Evolutionary conservation across 2,797 vertebrate genomes (phyloP), one percentile per base, ranked within the genome.

Genomic region (Notoglanidium macrostoma): DNA sequence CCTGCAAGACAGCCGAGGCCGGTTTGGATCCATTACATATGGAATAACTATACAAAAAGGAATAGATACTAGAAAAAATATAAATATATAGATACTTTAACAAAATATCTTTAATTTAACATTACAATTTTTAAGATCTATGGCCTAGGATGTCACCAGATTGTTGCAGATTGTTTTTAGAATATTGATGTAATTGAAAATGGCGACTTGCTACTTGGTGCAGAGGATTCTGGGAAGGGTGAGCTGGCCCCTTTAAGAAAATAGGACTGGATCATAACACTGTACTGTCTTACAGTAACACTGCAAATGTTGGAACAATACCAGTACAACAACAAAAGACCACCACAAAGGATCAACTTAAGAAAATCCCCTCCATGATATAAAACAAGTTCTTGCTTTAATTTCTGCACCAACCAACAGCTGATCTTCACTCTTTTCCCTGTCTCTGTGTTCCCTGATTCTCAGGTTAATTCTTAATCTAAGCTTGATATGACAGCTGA

Each of bases 401-500:
- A 2, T 26, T 73, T 9, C 26, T n/a, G 32, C 57, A 61, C 21
- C 78, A 44, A 17, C 32, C 61, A n/a, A 61, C 35, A 51, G 49
- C 40, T 11, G 17, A 51, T 70, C 68, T 78, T 59, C 11, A 46
- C 44, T 82, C 32, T 40, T 87, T 65, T 74, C 40, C 12, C 29
- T 67, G 21, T 61, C 35, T 49, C 29, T 40, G 40, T 70, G 79
- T 72, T 29, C 40, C 26, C 70, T 26, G 44, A 40, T 29, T 86
- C 65, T 80, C 73, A 83, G 70, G 74, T 68, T 83, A 79, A 72
- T 73, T 82, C 74, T 70, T 83, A 90, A 88, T 85, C 73, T 83
- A 81, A 57, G 35, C 88, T 89, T 51, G 61, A 68, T 79, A 44
- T 86, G 61, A 91, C 15, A 67, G 40, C 68, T 35, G 29, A 83